phyloP scores from a whole-genome alignment of 2,888 invertebrate genomes.

The Acanthoscelides obtectus region DNA sequence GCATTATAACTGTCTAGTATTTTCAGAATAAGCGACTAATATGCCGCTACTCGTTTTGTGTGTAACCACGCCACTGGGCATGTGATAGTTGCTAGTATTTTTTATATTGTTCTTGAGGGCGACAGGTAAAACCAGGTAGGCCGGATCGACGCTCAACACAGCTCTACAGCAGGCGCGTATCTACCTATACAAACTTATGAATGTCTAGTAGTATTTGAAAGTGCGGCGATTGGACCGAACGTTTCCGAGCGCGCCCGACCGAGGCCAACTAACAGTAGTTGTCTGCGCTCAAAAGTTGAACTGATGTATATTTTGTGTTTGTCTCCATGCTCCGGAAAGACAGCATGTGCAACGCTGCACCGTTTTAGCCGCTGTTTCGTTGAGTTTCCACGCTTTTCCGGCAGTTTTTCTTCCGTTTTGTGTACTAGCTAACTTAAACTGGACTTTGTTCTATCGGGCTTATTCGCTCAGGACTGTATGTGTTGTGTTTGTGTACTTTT shows the following conservation, averaged over 20 bases:
- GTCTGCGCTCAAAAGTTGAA: constrained; percentile 20
- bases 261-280: constrained; percentile 25
- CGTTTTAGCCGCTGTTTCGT: neutral
- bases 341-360: neutral
- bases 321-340: constrained; percentile 1
- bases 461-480: constrained; percentile 7
- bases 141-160: constrained; percentile 1
- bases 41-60: neutral
- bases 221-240: constrained; percentile 20
- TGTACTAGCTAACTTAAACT: constrained; percentile 4
- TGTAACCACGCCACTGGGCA: neutral
- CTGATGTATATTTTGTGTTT: constrained; percentile 14
- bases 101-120: constrained; percentile 15
- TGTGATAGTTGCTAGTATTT: constrained; percentile 14
- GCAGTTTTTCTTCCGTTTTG: neutral
- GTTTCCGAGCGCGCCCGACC: constrained; percentile 16
- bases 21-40: too few relatives aligned
- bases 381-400: neutral
- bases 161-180: neutral
- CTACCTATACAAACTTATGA: constrained; percentile 22
- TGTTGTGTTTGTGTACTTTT: constrained; percentile 10
- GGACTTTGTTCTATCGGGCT: constrained; percentile 4
- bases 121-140: constrained; percentile 25
- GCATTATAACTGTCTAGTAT: too few relatives aligned
- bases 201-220: constrained; percentile 22